Evolutionary conservation across 2,113 vertebrate species (phyloP), one percentile per base, ranked within the genome.

Genomic region (Gobio gobio): DNA sequence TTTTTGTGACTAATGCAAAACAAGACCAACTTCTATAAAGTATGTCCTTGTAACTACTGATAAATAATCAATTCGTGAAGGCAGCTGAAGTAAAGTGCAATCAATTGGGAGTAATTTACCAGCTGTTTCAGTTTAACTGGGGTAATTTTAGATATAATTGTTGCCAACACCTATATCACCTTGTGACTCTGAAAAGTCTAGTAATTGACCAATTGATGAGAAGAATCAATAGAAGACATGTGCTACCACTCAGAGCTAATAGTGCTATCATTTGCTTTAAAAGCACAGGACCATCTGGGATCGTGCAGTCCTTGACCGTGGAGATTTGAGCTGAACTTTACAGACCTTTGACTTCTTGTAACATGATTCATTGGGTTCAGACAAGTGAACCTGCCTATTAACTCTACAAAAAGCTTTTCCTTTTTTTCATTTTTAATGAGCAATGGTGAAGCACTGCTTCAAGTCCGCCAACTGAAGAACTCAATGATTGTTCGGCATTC

Each of bases 221-320:
- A 87, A 59, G 36, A 87, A 89, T 89, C 90, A 84, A 89, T 91
- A 76, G 51, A n/a, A 74, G 72, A 84, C 90, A 91, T 89, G 83
- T 91, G 90, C 77, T 89, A 85, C 82, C 82, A 87, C 89, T 90
- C 83, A 86, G 75, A 51, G 72, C 64, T 87, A 86, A 83, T 88
- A 83, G 85, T 79, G 58, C 79, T 82, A 88, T 86, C 78, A 85
- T 85, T 83, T 73, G 64, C 63, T 13, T 83, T 80, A 45, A 47
- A 83, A 68, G 73, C 64, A 47, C 45, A 85, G 58, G n/a, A 83
- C 86, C 89, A 90, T 90, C 88, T 90, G 89, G 85, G 68, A 75
- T 61, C 10, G 4, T 49, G 29, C 43, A 82, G 83, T 86, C 81
- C 84, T 87, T 80, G 81, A 86, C 84, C 74, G 45, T 83, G 66